A percentile compares a stretch with the other conserved stretches of the same genome.
Conservation (phyloP, 2,888 invertebrate species). For the Hydrotaea cyrtoneurina region DNA sequence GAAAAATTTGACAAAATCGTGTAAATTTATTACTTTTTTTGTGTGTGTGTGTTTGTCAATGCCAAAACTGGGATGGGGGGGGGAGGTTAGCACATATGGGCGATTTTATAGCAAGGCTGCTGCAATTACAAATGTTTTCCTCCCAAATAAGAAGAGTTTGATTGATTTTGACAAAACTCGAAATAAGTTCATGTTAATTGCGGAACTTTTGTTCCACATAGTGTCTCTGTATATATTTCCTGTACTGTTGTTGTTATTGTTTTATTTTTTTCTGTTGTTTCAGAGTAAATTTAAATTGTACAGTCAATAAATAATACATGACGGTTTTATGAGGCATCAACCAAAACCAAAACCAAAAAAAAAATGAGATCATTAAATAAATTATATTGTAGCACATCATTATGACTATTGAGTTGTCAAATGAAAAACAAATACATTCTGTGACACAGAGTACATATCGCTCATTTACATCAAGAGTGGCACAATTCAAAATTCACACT, state of each 20-base stretch:
- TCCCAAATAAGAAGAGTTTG: no score
- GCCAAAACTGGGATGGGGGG: neutral
- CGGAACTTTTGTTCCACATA: no score
- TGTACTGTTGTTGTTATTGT: neutral
- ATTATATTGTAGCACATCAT: neutral
- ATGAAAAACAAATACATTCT: no score
- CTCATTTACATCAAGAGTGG: no score
- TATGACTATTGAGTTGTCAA: neutral
- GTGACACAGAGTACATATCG: no score
- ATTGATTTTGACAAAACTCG: no score
- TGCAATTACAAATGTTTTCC: no score
- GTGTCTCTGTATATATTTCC: no score
- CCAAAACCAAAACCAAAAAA: no score
- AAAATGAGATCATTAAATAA: constrained; percentile 9
- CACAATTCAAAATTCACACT: no score
- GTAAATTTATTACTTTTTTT: neutral
- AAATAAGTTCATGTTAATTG: no score
- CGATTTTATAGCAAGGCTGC: no score
- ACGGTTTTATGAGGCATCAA: constrained; percentile 6
- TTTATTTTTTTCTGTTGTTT: neutral
- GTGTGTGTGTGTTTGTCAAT: neutral
- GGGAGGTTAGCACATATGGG: neutral
- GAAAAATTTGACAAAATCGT: constrained; percentile 14
- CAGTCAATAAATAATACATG: neutral
- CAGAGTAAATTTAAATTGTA: neutral